Evolutionary conservation across 2,888 invertebrate genomes (phyloP), one percentile per base, ranked within the genome.

Genomic region (Drosophila pseudotalamancana): DNA sequence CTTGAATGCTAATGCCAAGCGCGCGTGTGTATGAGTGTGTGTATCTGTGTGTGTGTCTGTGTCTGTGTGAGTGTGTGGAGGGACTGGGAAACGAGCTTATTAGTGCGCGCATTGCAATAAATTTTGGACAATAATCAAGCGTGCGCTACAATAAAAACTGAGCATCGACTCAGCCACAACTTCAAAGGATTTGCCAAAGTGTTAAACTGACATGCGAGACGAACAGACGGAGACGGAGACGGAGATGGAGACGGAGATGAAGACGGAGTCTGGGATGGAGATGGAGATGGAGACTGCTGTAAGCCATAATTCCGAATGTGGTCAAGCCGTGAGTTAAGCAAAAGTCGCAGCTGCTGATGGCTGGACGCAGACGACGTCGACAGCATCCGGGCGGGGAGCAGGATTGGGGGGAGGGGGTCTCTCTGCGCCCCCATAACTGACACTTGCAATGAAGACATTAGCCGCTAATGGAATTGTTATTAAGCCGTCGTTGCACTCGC

Each of bases 361-460:
- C 32, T 9, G 29, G 27, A 40, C 11, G 53, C 16, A n/a, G 21
- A 16, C 21, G 25, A 43, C 19, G 49, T 55, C 64, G 14, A 23
- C 40, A 23, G 40, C 40, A 14, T 6, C 40, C 14, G 21, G 40
- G 14, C 25, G 6, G 25, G 9, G 6, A 25, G 25, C 25, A 1
- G 25, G 25, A 6, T 3, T 25, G 6, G 25, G 25, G 6, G 25
- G 25, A 25, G 25, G 43, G 43, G 43, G 43, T 11, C 21, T 11
- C 27, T 25, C 25, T 64, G 46, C 75, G 72, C 84, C 82, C 82
- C 82, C 81, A 71, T 65, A 82, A 85, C 91, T 89, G 91, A 89
- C 91, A 90, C 88, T 88, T 86, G 88, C 89, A 90, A 91, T 91
- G 90, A 91, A 91, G 91, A 91, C 91, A 91, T 91, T 91, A 90